These are phyloP conservation scores for Dendrolimus kikuchii DNA, from an alignment of 1,140 invertebrate species.

Conservation along the genomic window DNA sequence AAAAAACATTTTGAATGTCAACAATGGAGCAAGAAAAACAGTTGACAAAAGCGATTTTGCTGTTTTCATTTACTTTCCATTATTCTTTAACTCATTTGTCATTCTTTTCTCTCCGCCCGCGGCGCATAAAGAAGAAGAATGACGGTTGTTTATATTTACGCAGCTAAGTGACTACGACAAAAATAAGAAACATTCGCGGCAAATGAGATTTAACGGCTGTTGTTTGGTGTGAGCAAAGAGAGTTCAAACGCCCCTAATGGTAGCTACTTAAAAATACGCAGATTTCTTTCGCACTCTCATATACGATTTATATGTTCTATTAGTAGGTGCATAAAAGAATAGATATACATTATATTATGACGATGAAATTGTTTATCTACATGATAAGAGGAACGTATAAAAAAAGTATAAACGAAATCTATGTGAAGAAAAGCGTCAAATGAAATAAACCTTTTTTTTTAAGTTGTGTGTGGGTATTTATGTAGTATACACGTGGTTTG, in stretches of 20 bases:
- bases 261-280: too few species aligned
- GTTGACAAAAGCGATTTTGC: conserved; percentile 58
- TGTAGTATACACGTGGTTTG: too few species aligned
- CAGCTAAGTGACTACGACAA: conserved; percentile 46
- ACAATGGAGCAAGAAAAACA: conserved; percentile 36
- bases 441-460: too few species aligned
- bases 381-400: not conserved
- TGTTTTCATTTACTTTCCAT: conserved; percentile 66
- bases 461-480: too few species aligned
- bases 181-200: conserved; percentile 37
- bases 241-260: conserved; percentile 5
- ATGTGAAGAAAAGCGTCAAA: too few species aligned
- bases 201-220: conserved; percentile 30
- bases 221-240: conserved; percentile 23
- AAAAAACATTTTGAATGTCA: conserved; percentile 23
- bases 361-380: too few species aligned
- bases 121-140: conserved; percentile 54
- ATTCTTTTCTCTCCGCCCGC: conserved; percentile 52
- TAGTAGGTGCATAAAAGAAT: conserved; percentile 1
- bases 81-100: conserved; percentile 65
- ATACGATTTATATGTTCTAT: too few species aligned
- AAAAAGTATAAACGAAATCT: conserved; percentile 1
- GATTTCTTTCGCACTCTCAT: too few species aligned
- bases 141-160: conserved; percentile 56
- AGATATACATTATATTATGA: conserved; percentile 16